phyloP scores from a whole-genome alignment of 2,113 vertebrate species.

The Limanda limanda region DNA sequence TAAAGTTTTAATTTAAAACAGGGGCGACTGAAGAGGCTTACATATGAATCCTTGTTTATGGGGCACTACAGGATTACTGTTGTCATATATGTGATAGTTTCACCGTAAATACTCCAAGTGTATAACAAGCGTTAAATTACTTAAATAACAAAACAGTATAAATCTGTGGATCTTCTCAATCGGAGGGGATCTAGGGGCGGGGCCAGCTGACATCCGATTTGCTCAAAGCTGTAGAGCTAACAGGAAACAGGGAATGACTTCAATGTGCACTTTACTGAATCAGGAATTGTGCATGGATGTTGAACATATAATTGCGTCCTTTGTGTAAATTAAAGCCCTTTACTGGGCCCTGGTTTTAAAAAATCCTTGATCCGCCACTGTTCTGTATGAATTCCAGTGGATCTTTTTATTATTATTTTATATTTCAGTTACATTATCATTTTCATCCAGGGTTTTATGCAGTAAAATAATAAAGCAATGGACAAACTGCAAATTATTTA shows the following conservation, averaged over 20 bases:
- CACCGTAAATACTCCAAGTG: not conserved
- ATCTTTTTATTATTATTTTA: too few relatives aligned
- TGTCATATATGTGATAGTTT: not conserved
- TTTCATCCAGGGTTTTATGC: not conserved
- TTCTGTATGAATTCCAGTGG: not conserved
- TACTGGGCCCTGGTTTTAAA: too few relatives aligned
- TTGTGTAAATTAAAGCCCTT: too few relatives aligned
- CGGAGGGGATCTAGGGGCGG: too few relatives aligned
- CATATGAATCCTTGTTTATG: not conserved
- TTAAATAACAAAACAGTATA: not conserved
- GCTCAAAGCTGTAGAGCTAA: too few relatives aligned
- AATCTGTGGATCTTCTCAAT: not conserved
- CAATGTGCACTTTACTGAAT: too few relatives aligned
- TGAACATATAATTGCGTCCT: too few relatives aligned
- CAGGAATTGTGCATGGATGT: too few relatives aligned
- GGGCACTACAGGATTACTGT: not conserved
- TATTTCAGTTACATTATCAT: not conserved
- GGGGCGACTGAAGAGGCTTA: not conserved
- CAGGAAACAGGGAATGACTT: too few relatives aligned
- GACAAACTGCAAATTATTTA: conserved; percentile 1
- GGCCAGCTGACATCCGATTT: too few relatives aligned
- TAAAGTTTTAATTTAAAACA: not conserved
- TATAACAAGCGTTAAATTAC: not conserved
- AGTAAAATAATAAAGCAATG: conserved; percentile 12
- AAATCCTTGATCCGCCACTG: too few relatives aligned